Base-by-base conservation (phyloP, 2,797 vertebrate genomes). In the Brotula barbata region DNA sequence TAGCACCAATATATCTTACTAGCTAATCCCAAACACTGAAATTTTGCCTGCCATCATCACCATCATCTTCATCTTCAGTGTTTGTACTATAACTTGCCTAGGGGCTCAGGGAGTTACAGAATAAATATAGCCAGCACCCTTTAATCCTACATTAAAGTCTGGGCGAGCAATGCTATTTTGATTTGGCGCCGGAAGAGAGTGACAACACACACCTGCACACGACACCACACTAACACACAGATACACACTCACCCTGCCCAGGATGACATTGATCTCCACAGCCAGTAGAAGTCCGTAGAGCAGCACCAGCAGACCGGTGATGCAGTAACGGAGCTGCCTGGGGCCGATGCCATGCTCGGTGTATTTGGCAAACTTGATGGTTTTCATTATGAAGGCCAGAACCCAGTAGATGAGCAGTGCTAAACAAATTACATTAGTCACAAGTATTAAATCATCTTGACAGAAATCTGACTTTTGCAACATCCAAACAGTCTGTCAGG, bases 321-420 rank as follows among this genome's bases (percentile, higher is more conserved):
- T 94, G 84, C 96, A 97, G 89, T 95, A 99, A 21, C 97, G 94
- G 52, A 99, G 94, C 90, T 98, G 95, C 37, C 91, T 87, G 75
- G 94, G 91, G 57, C 96, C 91, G 14, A 99, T 93, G 48, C 92
- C 91, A 0, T 97, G 95, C 78, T 98, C 94, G 0, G 93, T 96
- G 88, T 98, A 99, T 88, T 99, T 98, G 52, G 94, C 94, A 66
- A 99, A 98, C 86, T 99, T 99, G 85, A 98, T 93, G 60, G 95
- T 96, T 87, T 99, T 99, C 68, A 94, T 98, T 79, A 93, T 88
- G 67, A 99, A 99, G 12, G 96, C 95, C 80, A 99, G 83, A 39
- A 92, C 91, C 97, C 97, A 99, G 82, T 99, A 99, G 85, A 98
- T 91, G 0, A 99, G 85, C 77, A 99, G 83, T 12, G 93, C 97